These are phyloP conservation scores for Cygnus olor DNA, from an alignment of 2,797 vertebrate genomes.

Conservation along the genomic window DNA sequence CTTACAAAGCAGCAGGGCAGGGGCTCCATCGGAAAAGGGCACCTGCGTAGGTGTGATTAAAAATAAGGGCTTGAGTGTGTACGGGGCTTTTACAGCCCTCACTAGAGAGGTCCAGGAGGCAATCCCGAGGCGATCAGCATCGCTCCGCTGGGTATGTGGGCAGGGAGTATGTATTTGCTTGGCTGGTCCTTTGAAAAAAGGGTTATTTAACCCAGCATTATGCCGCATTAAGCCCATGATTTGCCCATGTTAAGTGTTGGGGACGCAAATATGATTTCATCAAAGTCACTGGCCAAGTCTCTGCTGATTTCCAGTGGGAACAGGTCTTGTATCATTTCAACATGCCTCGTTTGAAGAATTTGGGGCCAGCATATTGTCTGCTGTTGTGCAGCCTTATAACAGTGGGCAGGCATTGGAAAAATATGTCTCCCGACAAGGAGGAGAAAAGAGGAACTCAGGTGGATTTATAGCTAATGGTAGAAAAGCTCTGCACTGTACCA, in stretches of 20 bases:
- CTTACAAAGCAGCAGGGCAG: background rate
- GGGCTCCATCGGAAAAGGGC: background rate
- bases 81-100: background rate
- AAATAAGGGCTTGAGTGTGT: background rate
- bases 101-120: background rate
- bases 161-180: background rate
- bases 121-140: background rate
- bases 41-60: background rate
- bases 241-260: background rate
- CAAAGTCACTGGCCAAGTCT: background rate
- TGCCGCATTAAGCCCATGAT: background rate
- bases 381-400: background rate
- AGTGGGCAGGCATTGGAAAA: background rate
- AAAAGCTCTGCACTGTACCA: background rate
- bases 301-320: background rate
- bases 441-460: background rate
- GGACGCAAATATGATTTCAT: background rate
- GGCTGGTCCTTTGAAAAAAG: background rate
- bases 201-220: background rate
- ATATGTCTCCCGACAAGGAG: background rate
- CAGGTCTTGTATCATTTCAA: background rate
- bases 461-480: background rate
- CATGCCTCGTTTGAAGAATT: background rate
- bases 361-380: background rate
- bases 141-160: rapidly evolving